Evolutionary conservation across 2,888 invertebrate species (phyloP).

Genomic region (Choristoneura rosaceana): DNA sequence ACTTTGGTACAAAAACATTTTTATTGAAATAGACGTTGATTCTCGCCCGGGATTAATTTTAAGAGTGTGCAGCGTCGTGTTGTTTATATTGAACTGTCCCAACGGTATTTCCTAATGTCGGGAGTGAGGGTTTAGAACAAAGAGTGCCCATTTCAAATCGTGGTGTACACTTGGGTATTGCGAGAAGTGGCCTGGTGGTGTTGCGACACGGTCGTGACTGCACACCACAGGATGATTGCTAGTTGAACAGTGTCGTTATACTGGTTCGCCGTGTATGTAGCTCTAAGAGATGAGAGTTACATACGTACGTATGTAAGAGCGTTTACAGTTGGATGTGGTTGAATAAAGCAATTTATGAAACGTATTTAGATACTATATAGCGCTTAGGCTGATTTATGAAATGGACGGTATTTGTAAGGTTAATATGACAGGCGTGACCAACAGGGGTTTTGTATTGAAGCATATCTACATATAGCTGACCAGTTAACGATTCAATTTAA

Average conservation of each 20-base stretch:
- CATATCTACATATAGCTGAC: too few species aligned
- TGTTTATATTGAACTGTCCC: conserved; percentile 7
- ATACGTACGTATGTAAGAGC: neutral
- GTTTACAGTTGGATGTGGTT: conserved; percentile 5
- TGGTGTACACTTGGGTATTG: conserved; percentile 44
- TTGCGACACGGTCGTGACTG: conserved; percentile 70
- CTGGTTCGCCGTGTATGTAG: neutral
- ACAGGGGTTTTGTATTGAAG: too few species aligned
- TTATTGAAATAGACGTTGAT: conserved; percentile 13
- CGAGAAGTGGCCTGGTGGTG: conserved; percentile 25
- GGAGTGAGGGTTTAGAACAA: conserved; percentile 50
- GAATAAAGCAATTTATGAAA: neutral
- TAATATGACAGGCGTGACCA: neutral
- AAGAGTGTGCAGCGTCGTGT: neutral
- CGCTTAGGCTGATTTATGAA: neutral
- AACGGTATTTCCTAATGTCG: conserved; percentile 6
- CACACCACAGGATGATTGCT: conserved; percentile 18
- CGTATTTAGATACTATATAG: neutral
- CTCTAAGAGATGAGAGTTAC: neutral
- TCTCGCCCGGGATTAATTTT: conserved; percentile 10
- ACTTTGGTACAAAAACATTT: conserved; percentile 24
- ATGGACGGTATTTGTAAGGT: neutral
- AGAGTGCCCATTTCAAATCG: conserved; percentile 60
- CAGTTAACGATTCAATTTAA: too few species aligned
- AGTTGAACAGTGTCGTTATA: conserved; percentile 8